phyloP scores from a whole-genome alignment of 2,888 invertebrate species.

The Anoplius nigerrimus region DNA sequence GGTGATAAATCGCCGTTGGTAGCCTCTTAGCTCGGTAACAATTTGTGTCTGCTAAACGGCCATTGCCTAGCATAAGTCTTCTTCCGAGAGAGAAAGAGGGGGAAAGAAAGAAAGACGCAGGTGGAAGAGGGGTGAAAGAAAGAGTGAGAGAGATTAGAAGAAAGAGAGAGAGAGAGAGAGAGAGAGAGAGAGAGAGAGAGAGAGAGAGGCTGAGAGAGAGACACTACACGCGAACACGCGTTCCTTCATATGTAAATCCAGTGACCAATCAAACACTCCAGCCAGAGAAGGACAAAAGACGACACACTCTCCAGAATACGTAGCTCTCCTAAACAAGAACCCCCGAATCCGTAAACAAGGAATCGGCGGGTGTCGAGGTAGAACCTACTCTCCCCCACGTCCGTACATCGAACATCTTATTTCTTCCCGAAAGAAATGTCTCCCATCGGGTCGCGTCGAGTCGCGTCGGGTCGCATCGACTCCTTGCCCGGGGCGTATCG shows the following conservation, averaged over 20 bases:
- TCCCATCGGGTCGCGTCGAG: constrained; percentile 15
- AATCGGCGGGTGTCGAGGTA: not conserved
- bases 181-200: constrained; percentile 37
- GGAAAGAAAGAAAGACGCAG: constrained; percentile 47
- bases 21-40: constrained; percentile 56
- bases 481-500: no score
- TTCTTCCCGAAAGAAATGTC: constrained; percentile 25
- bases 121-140: constrained; percentile 41
- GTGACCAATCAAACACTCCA: no score
- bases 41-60: constrained; percentile 67
- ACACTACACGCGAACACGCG: constrained; percentile 11
- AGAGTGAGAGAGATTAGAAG: constrained; percentile 47
- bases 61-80: constrained; percentile 50
- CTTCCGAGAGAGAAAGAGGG: constrained; percentile 35
- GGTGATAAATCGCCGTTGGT: constrained; percentile 51
- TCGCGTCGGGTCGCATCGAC: constrained; percentile 5
- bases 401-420: constrained; percentile 52
- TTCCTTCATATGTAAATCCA: constrained; percentile 1
- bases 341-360: not conserved
- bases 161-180: constrained; percentile 43
- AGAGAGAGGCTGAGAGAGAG: constrained; percentile 31
- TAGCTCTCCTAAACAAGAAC: no score
- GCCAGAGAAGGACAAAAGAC: no score
- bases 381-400: not conserved
- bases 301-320: no score